Evolutionary conservation across 2,113 vertebrate species (phyloP).

Genomic region (Riparia riparia): DNA sequence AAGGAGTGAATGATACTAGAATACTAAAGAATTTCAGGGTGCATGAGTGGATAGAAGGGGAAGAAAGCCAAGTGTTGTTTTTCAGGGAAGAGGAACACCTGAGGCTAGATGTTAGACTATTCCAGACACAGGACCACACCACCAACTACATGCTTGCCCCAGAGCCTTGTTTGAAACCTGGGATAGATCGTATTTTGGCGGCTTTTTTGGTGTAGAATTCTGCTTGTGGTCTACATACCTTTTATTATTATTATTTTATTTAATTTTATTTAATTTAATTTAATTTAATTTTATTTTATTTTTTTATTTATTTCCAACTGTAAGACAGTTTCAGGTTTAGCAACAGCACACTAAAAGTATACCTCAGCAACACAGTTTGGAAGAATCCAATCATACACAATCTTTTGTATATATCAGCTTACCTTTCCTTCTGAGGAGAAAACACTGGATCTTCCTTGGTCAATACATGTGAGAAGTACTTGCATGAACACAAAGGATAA

Average conservation of each 20-base stretch:
- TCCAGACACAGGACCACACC: neutral
- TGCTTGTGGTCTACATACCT: neutral
- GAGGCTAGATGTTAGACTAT: neutral
- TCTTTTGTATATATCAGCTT: neutral
- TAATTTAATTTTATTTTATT: no score
- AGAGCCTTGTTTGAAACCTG: neutral
- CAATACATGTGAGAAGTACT: neutral
- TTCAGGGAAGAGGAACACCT: neutral
- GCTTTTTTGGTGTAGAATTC: neutral
- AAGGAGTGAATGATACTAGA: slow-evolving; percentile 14
- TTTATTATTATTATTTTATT: no score
- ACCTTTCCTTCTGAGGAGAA: neutral
- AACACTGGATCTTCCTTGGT: neutral
- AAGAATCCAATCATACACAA: neutral
- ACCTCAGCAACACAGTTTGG: neutral
- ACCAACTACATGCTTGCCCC: neutral
- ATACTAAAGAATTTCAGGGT: slow-evolving; percentile 31
- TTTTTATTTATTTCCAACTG: neutral
- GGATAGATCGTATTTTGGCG: neutral
- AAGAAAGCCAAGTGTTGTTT: neutral
- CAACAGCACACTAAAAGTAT: neutral
- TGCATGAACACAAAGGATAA: neutral
- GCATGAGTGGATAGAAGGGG: neutral
- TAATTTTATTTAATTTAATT: no score
- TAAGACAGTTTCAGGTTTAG: neutral